Conservation (phyloP, 1,140 invertebrate genomes). For the Nasonia vitripennis region DNA sequence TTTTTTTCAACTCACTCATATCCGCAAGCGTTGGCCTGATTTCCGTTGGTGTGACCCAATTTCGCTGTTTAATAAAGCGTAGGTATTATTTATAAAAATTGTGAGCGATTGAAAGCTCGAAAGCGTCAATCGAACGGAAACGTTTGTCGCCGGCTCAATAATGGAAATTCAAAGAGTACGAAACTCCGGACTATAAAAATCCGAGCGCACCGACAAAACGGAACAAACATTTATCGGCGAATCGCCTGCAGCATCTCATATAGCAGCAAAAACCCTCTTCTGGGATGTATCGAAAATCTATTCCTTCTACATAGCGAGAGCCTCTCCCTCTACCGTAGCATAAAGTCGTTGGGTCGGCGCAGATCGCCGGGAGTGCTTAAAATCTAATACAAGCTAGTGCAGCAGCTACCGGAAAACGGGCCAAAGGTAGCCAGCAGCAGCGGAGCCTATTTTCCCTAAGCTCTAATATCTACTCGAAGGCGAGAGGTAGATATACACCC, state of each 20-base stretch:
- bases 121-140: too few species aligned
- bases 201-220: background rate
- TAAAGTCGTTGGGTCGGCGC: conserved; percentile 7
- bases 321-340: background rate
- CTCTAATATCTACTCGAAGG: conserved; percentile 64
- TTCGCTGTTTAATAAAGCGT: conserved; percentile 11
- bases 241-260: background rate
- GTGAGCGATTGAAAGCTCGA: too few species aligned
- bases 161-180: too few species aligned
- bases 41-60: background rate
- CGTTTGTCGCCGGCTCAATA: too few species aligned
- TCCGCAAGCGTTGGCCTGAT: background rate
- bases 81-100: too few species aligned
- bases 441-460: conserved; percentile 63
- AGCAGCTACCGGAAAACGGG: conserved; percentile 47
- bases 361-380: conserved; percentile 54
- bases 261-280: background rate
- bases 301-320: background rate
- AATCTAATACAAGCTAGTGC: conserved; percentile 53
- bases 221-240: background rate
- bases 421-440: conserved; percentile 39
- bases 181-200: background rate
- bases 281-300: conserved; percentile 39
- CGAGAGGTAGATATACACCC: conserved; percentile 16
- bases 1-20: background rate